phyloP scores from a whole-genome alignment of 2,797 vertebrate genomes.

The Cynodonichthys magdalenae region DNA sequence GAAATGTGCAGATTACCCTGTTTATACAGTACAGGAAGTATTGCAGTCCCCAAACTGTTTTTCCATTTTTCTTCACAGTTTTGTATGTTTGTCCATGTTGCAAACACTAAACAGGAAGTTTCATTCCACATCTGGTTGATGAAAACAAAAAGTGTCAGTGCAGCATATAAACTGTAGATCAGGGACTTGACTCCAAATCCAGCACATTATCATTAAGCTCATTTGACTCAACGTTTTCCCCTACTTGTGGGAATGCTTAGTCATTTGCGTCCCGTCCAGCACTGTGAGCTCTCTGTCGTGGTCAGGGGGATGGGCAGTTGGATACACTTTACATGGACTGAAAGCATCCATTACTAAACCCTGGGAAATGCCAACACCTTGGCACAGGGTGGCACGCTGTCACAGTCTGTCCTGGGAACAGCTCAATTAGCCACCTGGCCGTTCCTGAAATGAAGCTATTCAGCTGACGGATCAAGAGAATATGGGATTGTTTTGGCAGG shows the following conservation, averaged over 20 bases:
- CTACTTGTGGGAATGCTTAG: constrained; percentile 23
- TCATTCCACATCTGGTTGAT: too few species aligned
- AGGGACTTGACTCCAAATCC: constrained; percentile 14
- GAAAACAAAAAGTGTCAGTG: too few species aligned
- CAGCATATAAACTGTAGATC: too few species aligned
- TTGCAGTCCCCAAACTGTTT: too few species aligned
- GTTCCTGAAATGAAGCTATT: constrained; percentile 41
- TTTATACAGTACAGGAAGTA: too few species aligned
- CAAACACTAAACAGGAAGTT: too few species aligned
- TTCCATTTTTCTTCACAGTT: too few species aligned
- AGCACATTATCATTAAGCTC: constrained; percentile 10
- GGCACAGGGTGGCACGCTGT: constrained; percentile 65
- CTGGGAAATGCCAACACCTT: constrained; percentile 67
- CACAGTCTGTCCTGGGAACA: constrained; percentile 65
- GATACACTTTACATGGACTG: constrained; percentile 48
- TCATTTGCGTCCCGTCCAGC: constrained; percentile 18
- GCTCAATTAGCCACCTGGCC: constrained; percentile 73
- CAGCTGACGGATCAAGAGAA: constrained; percentile 37
- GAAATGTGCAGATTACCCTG: too few species aligned
- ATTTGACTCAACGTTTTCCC: constrained; percentile 25
- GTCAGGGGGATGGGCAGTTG: constrained; percentile 41
- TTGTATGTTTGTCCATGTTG: too few species aligned
- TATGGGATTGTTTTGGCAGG: constrained; percentile 36
- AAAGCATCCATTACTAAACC: constrained; percentile 57
- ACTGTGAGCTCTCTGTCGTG: constrained; percentile 32